A percentile compares a stretch with the other conserved stretches of the same genome.
Evolutionary conservation across 2,113 vertebrate species (phyloP).

Genomic region (Pholis gunnellus): DNA sequence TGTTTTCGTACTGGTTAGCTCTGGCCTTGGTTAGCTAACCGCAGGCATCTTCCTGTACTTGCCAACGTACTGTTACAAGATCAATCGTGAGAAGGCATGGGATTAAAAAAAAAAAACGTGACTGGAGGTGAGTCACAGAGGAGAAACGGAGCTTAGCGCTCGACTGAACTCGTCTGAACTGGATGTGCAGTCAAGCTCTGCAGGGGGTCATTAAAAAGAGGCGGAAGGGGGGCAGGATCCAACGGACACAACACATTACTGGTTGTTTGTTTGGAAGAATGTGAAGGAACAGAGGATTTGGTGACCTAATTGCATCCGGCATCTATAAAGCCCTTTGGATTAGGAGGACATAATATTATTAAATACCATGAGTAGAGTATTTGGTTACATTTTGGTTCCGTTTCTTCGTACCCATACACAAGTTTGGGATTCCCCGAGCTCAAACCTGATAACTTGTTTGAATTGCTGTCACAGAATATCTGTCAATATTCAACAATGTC

Average conservation of each 20-base stretch:
- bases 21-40: conserved; percentile 65
- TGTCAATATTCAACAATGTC: background rate
- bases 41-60: conserved; percentile 57
- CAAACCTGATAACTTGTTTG: background rate
- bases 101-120: conserved; percentile 5
- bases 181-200: conserved; percentile 32
- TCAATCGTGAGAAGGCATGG: conserved; percentile 47
- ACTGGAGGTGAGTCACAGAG: conserved; percentile 70
- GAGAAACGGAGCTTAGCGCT: conserved; percentile 23
- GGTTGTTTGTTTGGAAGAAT: conserved; percentile 19
- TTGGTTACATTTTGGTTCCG: background rate
- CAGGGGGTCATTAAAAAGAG: conserved; percentile 46
- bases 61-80: conserved; percentile 66
- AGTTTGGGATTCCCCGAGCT: background rate
- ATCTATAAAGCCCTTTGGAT: background rate
- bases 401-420: background rate
- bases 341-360: background rate
- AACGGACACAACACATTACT: conserved; percentile 30
- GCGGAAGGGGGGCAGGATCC: background rate
- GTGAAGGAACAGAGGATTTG: conserved; percentile 2
- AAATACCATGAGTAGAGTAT: background rate
- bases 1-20: conserved; percentile 59
- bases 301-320: background rate
- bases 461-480: background rate
- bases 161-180: conserved; percentile 35